Evolutionary conservation across 2,113 vertebrate genomes (phyloP).

Genomic region (Phalacrocorax aristotelis): DNA sequence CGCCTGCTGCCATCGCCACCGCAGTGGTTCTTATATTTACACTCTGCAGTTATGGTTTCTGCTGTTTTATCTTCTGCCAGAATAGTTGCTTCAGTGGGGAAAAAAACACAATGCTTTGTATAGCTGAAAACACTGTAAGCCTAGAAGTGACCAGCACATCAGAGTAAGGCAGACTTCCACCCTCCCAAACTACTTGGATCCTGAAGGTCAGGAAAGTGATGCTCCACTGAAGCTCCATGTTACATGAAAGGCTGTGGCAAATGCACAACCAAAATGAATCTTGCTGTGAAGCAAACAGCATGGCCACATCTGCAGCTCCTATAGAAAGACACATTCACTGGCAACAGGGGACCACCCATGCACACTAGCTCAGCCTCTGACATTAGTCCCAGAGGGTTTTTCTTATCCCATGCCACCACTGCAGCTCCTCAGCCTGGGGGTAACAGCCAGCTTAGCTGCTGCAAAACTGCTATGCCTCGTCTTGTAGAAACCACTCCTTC

Average conservation of each 20-base stretch:
- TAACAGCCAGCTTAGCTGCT: not conserved
- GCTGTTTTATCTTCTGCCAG: not conserved
- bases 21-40: not conserved
- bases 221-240: not conserved
- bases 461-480: not conserved
- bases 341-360: rapidly evolving
- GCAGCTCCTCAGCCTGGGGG: not conserved
- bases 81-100: not conserved
- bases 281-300: not conserved
- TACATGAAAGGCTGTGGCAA: not conserved
- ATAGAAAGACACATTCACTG: not conserved
- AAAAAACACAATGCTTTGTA: not conserved
- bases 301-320: not conserved
- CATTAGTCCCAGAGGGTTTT: not conserved
- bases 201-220: not conserved
- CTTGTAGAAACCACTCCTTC: not conserved
- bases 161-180: not conserved
- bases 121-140: not conserved
- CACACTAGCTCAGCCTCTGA: not conserved
- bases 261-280: not conserved
- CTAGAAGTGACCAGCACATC: not conserved
- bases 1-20: not conserved
- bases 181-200: rapidly evolving
- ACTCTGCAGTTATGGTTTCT: not conserved
- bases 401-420: not conserved